Evolutionary conservation across 2,797 vertebrate species (phyloP).

Genomic region (Propithecus perrieri): DNA sequence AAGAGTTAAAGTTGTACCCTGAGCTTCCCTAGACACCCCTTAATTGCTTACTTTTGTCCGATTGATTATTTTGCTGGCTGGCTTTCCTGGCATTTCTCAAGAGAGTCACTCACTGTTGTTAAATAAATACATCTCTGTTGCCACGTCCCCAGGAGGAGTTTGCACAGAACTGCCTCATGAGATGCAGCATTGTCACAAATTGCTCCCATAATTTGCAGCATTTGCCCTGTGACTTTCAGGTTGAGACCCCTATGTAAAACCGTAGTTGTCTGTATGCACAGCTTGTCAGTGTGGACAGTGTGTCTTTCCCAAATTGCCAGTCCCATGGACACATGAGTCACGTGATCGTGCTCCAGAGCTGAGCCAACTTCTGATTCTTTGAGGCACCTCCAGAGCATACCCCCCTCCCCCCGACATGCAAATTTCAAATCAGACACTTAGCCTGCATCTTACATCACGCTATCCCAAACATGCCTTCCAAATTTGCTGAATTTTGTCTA

Average conservation of each 20-base stretch:
- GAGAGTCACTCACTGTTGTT: not conserved
- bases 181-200: not conserved
- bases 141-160: not conserved
- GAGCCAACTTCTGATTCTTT: not conserved
- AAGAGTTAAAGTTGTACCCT: not conserved
- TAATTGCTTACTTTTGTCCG: not conserved
- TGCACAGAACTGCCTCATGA: fast-evolving
- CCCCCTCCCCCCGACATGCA: no score
- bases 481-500: not conserved
- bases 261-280: not conserved
- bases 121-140: not conserved
- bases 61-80: not conserved
- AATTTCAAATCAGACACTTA: not conserved
- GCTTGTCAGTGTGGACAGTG: not conserved
- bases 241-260: not conserved
- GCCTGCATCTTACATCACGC: not conserved
- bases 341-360: not conserved
- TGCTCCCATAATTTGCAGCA: not conserved
- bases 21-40: not conserved
- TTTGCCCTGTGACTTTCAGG: not conserved
- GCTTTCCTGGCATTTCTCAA: not conserved
- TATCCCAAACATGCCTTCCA: not conserved
- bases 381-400: not conserved
- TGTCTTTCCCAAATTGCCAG: fast-evolving
- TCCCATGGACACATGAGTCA: fast-evolving